A percentile compares a stretch with the other conserved stretches of the same genome.
Evolutionary conservation across 2,888 invertebrate genomes (phyloP).

Genomic region (Saturnia japonica): DNA sequence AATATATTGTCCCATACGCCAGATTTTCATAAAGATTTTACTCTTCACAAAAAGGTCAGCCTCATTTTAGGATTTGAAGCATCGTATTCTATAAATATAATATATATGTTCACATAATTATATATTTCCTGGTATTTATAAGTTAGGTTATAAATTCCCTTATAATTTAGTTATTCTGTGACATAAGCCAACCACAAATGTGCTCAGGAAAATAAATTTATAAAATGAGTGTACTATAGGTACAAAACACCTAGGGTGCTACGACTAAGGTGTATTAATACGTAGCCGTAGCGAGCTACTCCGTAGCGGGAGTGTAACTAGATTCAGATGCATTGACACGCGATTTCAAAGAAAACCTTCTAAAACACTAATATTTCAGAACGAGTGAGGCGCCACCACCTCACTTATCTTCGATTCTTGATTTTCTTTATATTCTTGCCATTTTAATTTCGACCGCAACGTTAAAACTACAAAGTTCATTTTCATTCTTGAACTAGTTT

Average conservation of each 20-base stretch:
- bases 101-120: too few species aligned
- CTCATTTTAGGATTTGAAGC: too few species aligned
- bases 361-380: constrained; percentile 71
- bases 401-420: constrained; percentile 69
- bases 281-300: constrained; percentile 28
- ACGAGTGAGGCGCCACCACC: constrained; percentile 56
- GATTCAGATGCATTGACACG: constrained; percentile 48
- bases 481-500: constrained; percentile 33
- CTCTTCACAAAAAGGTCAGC: too few species aligned
- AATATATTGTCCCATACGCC: too few species aligned
- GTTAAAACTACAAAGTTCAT: constrained; percentile 33
- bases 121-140: too few species aligned
- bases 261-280: not conserved
- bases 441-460: constrained; percentile 37
- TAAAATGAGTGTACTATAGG: not conserved
- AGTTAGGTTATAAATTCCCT: too few species aligned
- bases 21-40: too few species aligned
- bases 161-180: too few species aligned
- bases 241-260: constrained; percentile 20
- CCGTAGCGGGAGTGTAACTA: constrained; percentile 42
- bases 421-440: constrained; percentile 29
- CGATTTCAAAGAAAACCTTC: constrained; percentile 62
- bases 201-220: too few species aligned
- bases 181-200: too few species aligned
- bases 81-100: too few species aligned